Evolutionary conservation across 2,888 invertebrate species (phyloP), one percentile per base, ranked within the genome.

Genomic region (Eupithecia inturbata): DNA sequence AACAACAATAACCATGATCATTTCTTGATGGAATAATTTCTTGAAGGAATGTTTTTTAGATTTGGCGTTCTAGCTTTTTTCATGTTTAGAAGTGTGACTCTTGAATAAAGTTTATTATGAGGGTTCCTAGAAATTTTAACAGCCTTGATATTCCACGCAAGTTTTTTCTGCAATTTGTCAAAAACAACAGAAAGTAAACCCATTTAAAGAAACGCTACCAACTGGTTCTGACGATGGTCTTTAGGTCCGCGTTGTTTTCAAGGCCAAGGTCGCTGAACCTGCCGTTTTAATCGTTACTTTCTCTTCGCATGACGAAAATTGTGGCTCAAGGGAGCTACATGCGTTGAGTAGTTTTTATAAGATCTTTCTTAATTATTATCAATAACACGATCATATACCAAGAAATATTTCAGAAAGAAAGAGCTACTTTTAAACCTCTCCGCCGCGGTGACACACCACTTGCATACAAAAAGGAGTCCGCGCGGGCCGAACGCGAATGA

Each of bases 231-330:
- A 3, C 28, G 22, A 66, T 22, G 66, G 4, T 66, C 22, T 39
- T 64, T 36, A 36, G 4, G 68, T 70, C 31, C 63, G n/a, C n/a
- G n/a, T n/a, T 63, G 45, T 63, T 62, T 28, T 63, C 70, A 70
- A 70, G 70, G 70, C 22, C 41, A 62, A 70, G 69, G 41, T 62
- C 31, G 12, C 9, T 69, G 22, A 28, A 60, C 60, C 62, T 26
- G 39, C n/a, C 1, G 36, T n/a, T 64, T n/a, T 39, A 39, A 36
- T 33, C 6, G 22, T 3, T 39, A 9, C 60, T 49, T 53, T 68
- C n/a, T 22, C 39, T 64, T 36, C 1, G 33, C n/a, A 3, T 33
- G n/a, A 19, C 36, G 1, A 36, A n/a, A 1, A n/a, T 49, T 49
- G n/a, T 49, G n/a, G n/a, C n/a, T 49, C n/a, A 9, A 45, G 26